phyloP scores from a whole-genome alignment of 2,888 invertebrate species.

The Cenopis cana region DNA sequence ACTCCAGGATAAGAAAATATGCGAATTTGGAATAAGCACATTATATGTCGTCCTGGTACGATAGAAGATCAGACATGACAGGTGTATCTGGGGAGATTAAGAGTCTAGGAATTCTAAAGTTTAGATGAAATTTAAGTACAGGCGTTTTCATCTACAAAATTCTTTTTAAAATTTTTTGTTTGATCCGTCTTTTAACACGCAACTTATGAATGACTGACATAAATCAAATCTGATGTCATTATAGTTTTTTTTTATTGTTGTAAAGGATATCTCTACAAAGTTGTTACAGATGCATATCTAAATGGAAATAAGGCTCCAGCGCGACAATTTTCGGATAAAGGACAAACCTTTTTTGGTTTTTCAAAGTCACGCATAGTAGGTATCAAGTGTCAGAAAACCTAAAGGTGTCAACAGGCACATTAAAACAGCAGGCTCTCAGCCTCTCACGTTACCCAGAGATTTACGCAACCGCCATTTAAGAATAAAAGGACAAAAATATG shows the following conservation, averaged over 20 bases:
- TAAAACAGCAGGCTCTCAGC: slow-evolving; percentile 27
- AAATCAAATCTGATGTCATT: background rate
- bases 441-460: slow-evolving; percentile 40
- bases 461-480: slow-evolving; percentile 42
- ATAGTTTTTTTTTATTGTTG: background rate
- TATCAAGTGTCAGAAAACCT: background rate
- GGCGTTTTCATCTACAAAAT: too few species aligned
- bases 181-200: too few species aligned
- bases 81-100: too few species aligned
- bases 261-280: background rate
- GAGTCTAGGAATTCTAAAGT: too few species aligned
- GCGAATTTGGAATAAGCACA: background rate
- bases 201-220: background rate
- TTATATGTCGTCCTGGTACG: background rate
- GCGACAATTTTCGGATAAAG: background rate
- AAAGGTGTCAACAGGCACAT: slow-evolving; percentile 13
- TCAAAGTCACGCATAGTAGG: background rate
- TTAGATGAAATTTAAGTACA: too few species aligned
- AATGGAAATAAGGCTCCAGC: background rate
- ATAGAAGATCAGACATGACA: background rate
- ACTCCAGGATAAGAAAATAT: background rate
- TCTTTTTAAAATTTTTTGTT: too few species aligned
- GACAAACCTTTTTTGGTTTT: background rate
- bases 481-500: slow-evolving; percentile 54
- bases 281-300: slow-evolving; percentile 1